Evolutionary conservation across 2,888 invertebrate genomes (phyloP).

Genomic region (Falcaria lacertinaria): DNA sequence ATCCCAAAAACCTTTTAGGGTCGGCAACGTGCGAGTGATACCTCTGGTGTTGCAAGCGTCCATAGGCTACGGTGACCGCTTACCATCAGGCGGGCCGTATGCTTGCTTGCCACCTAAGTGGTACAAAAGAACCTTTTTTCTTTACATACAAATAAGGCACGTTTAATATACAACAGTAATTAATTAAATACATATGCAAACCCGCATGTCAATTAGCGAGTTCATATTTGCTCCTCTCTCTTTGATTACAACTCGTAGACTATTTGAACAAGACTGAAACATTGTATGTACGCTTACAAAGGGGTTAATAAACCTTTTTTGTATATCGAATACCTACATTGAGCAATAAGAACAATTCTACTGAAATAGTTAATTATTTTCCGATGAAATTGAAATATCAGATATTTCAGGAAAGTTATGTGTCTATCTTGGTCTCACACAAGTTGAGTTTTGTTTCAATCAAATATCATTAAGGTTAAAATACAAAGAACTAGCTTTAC

Average conservation of each 20-base stretch:
- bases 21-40: too few species aligned
- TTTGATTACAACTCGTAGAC: conserved; percentile 43
- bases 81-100: too few species aligned
- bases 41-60: too few species aligned
- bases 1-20: too few species aligned
- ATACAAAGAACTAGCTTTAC: too few species aligned
- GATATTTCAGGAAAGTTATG: too few species aligned
- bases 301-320: conserved; percentile 12
- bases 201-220: conserved; percentile 58
- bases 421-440: too few species aligned
- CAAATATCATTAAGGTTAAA: too few species aligned
- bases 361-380: neutral
- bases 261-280: conserved; percentile 16
- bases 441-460: too few species aligned
- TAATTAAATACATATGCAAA: conserved; percentile 38
- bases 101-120: neutral
- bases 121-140: conserved; percentile 2
- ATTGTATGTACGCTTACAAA: conserved; percentile 11
- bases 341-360: neutral
- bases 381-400: too few species aligned
- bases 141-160: conserved; percentile 6
- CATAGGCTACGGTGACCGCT: too few species aligned
- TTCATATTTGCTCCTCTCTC: conserved; percentile 53
- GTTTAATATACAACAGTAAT: conserved; percentile 29
- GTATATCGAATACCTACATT: too few species aligned